Evolutionary conservation across 2,888 invertebrate genomes (phyloP).

Genomic region (Drosophila monieri): DNA sequence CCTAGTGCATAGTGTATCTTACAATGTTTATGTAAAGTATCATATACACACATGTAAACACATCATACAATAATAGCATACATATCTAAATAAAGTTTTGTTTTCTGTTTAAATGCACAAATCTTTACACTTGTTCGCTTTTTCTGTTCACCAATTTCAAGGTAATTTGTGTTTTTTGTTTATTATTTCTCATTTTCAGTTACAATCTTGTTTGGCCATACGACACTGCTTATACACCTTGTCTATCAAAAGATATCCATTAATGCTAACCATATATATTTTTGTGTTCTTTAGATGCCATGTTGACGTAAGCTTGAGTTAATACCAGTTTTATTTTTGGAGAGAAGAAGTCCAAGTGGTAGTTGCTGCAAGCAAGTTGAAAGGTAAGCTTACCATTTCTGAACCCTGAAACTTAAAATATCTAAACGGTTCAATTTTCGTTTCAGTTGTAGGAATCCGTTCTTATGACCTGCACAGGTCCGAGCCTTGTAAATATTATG

Average conservation of each 20-base stretch:
- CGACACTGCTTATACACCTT: neutral
- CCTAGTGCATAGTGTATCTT: slow-evolving; percentile 43
- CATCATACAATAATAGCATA: slow-evolving; percentile 25
- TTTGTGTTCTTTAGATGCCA: slow-evolving; percentile 40
- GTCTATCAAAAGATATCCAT: neutral
- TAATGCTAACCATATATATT: neutral
- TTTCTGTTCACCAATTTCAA: slow-evolving; percentile 10
- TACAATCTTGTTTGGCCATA: neutral
- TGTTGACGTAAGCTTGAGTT: slow-evolving; percentile 50
- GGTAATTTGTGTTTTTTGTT: slow-evolving; percentile 22
- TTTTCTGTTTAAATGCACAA: slow-evolving; percentile 78
- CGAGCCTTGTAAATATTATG: slow-evolving; percentile 48
- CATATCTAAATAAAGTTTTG: slow-evolving; percentile 79
- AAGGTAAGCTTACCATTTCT: slow-evolving; percentile 31
- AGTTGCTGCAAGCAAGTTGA: slow-evolving; percentile 39
- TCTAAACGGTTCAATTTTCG: neutral
- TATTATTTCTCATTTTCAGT: neutral
- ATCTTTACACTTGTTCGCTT: slow-evolving; percentile 7
- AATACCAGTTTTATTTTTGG: slow-evolving; percentile 31
- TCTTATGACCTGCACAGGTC: slow-evolving; percentile 47
- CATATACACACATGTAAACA: slow-evolving; percentile 37
- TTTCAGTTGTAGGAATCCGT: slow-evolving; percentile 63
- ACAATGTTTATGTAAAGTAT: slow-evolving; percentile 60
- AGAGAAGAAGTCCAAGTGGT: slow-evolving; percentile 31
- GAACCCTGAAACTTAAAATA: neutral